Conservation (phyloP, 2,113 vertebrate genomes). For the Equus przewalskii region DNA sequence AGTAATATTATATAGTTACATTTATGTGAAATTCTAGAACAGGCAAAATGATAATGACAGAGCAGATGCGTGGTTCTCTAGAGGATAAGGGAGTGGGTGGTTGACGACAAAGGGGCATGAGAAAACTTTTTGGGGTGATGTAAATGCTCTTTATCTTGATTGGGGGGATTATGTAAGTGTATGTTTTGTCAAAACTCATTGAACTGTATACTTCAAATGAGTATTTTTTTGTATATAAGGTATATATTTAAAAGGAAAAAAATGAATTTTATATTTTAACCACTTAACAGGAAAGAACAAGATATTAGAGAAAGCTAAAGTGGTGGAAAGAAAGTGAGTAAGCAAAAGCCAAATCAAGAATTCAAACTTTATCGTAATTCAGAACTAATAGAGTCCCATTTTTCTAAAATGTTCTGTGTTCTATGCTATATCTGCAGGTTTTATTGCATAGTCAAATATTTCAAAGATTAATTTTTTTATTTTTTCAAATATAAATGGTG, state of each 20-base stretch:
- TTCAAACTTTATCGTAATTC: background rate
- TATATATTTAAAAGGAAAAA: background rate
- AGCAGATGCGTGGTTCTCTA: background rate
- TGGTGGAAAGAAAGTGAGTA: background rate
- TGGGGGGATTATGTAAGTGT: background rate
- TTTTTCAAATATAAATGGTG: background rate
- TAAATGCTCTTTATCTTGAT: background rate
- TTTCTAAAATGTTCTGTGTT: background rate
- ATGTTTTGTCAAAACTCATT: background rate
- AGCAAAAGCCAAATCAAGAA: background rate
- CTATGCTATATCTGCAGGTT: background rate
- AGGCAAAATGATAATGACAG: background rate
- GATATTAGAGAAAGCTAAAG: background rate
- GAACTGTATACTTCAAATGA: background rate
- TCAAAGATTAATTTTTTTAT: background rate
- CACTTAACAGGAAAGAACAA: background rate
- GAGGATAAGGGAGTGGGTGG: no score
- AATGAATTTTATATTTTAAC: background rate
- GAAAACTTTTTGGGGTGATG: background rate
- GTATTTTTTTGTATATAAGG: background rate
- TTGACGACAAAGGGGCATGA: background rate
- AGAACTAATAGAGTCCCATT: background rate
- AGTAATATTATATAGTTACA: no score
- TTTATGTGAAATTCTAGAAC: background rate
- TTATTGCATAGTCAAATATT: background rate